These are phyloP conservation scores for Tragelaphus oryx DNA, from an alignment of 2,797 vertebrate genomes.

Conservation along the genomic window DNA sequence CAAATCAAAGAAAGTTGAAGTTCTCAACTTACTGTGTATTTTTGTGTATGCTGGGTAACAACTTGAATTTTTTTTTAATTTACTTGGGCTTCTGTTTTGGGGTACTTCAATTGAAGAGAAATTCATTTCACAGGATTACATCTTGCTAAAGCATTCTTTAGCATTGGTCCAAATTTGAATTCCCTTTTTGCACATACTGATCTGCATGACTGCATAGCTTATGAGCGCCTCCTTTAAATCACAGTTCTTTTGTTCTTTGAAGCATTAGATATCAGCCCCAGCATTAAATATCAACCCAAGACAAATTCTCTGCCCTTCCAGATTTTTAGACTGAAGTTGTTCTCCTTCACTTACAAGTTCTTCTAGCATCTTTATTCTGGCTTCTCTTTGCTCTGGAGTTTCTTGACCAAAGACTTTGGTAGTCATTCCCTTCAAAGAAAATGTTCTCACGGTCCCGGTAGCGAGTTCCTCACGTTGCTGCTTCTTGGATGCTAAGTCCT, in stretches of 20 bases:
- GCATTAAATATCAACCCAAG: conserved; percentile 85
- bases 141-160: conserved; percentile 98
- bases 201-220: conserved; percentile 95
- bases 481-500: conserved; percentile 93
- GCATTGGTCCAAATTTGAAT: conserved; percentile 98
- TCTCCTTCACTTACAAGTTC: conserved; percentile 93
- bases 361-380: conserved; percentile 90
- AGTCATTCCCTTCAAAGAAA: conserved; percentile 97
- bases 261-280: conserved; percentile 93
- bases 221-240: conserved; percentile 93
- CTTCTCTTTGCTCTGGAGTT: conserved; percentile 93
- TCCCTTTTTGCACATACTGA: conserved; percentile 97
- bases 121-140: conserved; percentile 84
- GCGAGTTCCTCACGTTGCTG: conserved; percentile 94
- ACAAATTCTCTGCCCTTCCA: conserved; percentile 92
- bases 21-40: conserved; percentile 71
- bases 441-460: conserved; percentile 92
- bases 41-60: conserved; percentile 36
- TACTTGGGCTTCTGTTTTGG: conserved; percentile 82
- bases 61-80: conserved; percentile 67
- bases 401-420: conserved; percentile 97
- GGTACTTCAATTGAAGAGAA: conserved; percentile 78
- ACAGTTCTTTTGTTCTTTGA: conserved; percentile 93
- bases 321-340: conserved; percentile 88
- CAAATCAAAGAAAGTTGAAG: conserved; percentile 68